Conservation (phyloP, 2,797 vertebrate species). For the Chanos chanos region DNA sequence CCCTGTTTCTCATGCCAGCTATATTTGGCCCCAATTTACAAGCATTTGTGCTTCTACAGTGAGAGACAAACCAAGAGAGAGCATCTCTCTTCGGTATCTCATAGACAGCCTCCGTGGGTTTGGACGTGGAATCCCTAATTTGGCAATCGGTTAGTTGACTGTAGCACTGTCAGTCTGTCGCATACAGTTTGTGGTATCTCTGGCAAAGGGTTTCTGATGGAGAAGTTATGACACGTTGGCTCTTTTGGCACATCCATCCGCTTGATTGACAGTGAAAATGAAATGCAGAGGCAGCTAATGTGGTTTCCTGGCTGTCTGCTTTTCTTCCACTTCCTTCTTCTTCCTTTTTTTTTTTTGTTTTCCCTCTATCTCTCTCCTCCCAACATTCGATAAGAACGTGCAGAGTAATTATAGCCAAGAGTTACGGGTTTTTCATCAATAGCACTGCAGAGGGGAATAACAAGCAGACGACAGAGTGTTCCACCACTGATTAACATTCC, state of each 20-base stretch:
- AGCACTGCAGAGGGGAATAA: constrained; percentile 41
- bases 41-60: neutral
- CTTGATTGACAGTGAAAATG: constrained; percentile 28
- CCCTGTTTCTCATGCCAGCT: constrained; percentile 3
- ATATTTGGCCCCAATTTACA: constrained; percentile 30
- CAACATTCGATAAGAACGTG: constrained; percentile 40
- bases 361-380: neutral
- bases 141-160: no score
- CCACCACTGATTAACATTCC: constrained; percentile 50
- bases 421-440: constrained; percentile 50
- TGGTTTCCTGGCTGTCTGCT: constrained; percentile 12
- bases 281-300: constrained; percentile 16
- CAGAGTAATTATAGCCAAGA: constrained; percentile 42
- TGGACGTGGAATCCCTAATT: no score
- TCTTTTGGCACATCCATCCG: constrained; percentile 12
- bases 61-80: neutral
- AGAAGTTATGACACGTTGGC: neutral
- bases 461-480: constrained; percentile 45
- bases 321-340: neutral
- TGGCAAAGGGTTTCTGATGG: no score
- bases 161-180: no score
- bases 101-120: no score
- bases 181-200: no score
- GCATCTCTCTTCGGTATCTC: no score
- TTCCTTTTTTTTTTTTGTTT: neutral